These are phyloP conservation scores for Arge pagana DNA, from an alignment of 2,888 invertebrate species.

Conservation along the genomic window DNA sequence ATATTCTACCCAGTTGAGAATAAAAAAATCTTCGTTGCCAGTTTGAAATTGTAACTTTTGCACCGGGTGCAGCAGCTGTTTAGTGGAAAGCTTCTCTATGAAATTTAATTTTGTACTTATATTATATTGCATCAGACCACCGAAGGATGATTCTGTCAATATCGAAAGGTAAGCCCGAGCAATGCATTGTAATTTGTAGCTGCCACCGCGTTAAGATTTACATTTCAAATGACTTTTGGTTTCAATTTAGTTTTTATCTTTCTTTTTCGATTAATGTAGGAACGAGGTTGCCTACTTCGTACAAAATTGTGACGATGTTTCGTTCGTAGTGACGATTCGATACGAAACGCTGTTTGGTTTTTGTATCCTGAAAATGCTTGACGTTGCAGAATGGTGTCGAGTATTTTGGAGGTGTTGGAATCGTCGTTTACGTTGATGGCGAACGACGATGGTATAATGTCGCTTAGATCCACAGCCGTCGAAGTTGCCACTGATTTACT, in stretches of 20 bases:
- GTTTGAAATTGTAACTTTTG: too few relatives aligned
- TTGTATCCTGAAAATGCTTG: constrained; percentile 15
- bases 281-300: constrained; percentile 20
- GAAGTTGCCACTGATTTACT: constrained; percentile 70
- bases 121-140: constrained; percentile 50
- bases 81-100: constrained; percentile 12
- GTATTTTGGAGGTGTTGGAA: constrained; percentile 74
- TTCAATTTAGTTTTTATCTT: background rate
- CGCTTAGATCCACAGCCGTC: constrained; percentile 63
- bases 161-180: constrained; percentile 54
- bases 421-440: constrained; percentile 67
- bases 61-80: too few relatives aligned
- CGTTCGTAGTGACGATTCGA: too few relatives aligned
- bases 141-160: constrained; percentile 52
- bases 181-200: constrained; percentile 18
- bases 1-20: too few relatives aligned
- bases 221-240: background rate
- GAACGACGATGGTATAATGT: constrained; percentile 60
- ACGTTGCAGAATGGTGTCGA: constrained; percentile 67
- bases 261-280: constrained; percentile 20
- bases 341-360: background rate
- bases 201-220: background rate
- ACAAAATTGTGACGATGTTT: background rate
- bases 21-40: too few relatives aligned
- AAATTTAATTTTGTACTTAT: constrained; percentile 27